Base-by-base conservation (phyloP, 2,888 invertebrate species). In the Abrostola tripartita region DNA sequence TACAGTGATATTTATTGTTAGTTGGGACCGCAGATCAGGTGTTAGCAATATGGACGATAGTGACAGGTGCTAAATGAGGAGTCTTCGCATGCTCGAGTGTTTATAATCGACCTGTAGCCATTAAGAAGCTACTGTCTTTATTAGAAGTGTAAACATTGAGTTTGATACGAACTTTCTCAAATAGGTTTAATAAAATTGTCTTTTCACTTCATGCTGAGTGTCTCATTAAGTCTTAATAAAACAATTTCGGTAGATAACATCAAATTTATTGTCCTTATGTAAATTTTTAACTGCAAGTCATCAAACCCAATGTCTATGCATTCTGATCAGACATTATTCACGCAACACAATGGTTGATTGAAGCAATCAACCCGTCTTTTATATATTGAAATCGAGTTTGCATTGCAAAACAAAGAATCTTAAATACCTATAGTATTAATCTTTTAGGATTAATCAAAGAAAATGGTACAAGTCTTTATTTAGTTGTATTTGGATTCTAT, bases 1-100 rank as follows among this genome's bases (percentile, higher is more conserved):
- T 95, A 74, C 95, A 95, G 92, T 95, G 94, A 95, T 90, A 87
- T 82, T 81, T 67, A 70, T 71, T 66, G 62, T 52, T 68, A 71
- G 55, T 51, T 54, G 52, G 60, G 10, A 52, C 24, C 4, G 24
- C 24, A 24, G 24, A 24, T 4, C 40, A 14, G 61, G 53, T 42
- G 49, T 37, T 52, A 73, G 52, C 41, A 40, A 56, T 11, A 38
- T 50, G 9, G 61, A 55, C 36, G 51, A 35, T 47, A 36, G 52
- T 53, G 50, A 53, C 58, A 60, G 76, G 76, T 78, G 76, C 76
- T 76, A 78, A 57, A 52, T 9, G 44, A 42, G 52, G 65, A 41
- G n/a, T 49, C 38, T 37, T 47, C n/a, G 54, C 35, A 37, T 51
- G 55, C 37, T 64, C n/a, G 38, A 63, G 55, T 63, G 65, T 61